Evolutionary conservation across 2,113 vertebrate species (phyloP).

Genomic region (Ciconia maguari): DNA sequence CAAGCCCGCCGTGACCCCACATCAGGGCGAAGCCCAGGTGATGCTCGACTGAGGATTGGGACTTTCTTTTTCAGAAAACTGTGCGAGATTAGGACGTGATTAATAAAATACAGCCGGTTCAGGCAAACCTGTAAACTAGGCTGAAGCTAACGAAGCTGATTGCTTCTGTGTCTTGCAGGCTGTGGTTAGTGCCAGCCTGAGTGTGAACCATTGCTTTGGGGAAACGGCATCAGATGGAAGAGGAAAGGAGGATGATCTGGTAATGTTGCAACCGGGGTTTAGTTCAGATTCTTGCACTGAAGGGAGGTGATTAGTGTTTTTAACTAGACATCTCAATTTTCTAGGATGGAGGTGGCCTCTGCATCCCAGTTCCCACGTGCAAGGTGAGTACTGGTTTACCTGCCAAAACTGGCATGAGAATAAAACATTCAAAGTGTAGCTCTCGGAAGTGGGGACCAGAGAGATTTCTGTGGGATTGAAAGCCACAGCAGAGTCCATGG

Average conservation of each 20-base stretch:
- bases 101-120: neutral
- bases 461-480: neutral
- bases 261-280: neutral
- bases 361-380: neutral
- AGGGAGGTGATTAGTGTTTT: neutral
- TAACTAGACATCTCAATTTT: neutral
- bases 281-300: neutral
- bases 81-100: accelerated
- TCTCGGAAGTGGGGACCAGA: neutral
- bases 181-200: neutral
- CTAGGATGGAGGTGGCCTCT: neutral
- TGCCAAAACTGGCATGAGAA: neutral
- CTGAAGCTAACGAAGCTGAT: neutral
- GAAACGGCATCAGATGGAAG: accelerated
- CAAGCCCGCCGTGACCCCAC: accelerated
- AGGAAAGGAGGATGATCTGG: neutral
- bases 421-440: neutral
- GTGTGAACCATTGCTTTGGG: accelerated
- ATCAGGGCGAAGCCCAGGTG: neutral
- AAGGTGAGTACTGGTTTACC: neutral
- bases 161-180: neutral
- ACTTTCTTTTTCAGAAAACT: neutral
- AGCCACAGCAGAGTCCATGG: neutral
- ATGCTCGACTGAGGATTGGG: accelerated
- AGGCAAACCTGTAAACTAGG: neutral